These are phyloP conservation scores for Monomorium pharaonis DNA, from an alignment of 1,140 invertebrate genomes.

Conservation along the genomic window DNA sequence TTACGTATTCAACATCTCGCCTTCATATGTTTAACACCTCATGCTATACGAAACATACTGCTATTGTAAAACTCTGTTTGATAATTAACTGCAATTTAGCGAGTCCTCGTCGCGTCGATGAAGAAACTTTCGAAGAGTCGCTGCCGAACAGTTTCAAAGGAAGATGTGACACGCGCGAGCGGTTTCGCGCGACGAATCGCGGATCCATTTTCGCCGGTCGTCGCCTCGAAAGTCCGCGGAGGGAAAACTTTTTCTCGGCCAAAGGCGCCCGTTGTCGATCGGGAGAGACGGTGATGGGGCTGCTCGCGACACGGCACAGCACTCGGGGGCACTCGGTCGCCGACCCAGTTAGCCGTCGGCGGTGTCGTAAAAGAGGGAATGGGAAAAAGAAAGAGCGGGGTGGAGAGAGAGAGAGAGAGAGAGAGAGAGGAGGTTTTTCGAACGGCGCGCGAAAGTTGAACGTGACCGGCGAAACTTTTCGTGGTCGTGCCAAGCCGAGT, in stretches of 20 bases:
- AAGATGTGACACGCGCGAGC: background rate
- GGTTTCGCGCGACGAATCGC: background rate
- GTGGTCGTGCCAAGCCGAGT: constrained; percentile 70
- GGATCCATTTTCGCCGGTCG: background rate
- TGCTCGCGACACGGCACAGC: constrained; percentile 46
- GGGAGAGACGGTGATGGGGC: constrained; percentile 22
- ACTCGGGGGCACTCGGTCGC: constrained; percentile 71
- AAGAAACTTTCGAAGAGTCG: background rate
- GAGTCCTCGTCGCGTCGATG: background rate
- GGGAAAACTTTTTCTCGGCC: constrained; percentile 55
- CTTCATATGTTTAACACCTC: background rate
- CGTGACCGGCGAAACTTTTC: constrained; percentile 81
- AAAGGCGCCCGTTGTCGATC: constrained; percentile 11
- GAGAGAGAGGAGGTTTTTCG: constrained; percentile 68
- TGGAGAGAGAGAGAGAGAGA: constrained; percentile 1
- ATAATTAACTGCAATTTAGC: background rate
- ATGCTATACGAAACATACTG: background rate
- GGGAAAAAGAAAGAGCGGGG: background rate
- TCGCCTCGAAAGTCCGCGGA: constrained; percentile 11
- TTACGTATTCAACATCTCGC: background rate
- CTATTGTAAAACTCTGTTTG: background rate
- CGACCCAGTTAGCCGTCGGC: constrained; percentile 75
- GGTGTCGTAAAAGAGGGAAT: background rate
- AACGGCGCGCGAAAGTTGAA: constrained; percentile 81
- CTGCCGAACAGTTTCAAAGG: background rate